Evolutionary conservation across 2,113 vertebrate genomes (phyloP), one percentile per base, ranked within the genome.

Genomic region (Heterocephalus glaber): DNA sequence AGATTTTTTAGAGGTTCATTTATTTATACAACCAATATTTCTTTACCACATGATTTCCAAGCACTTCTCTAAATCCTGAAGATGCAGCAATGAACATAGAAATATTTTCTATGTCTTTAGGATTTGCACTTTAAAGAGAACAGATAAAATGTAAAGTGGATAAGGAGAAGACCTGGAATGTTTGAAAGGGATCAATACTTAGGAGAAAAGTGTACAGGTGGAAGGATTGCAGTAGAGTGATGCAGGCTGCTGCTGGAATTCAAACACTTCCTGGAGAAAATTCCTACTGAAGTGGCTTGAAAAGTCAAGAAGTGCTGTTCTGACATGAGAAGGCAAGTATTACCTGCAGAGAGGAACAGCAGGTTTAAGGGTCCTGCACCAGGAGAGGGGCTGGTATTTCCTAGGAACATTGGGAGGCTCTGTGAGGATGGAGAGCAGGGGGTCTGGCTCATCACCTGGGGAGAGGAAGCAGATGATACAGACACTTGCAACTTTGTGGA

Each of bases 361-460:
- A 47, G 20, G 14, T 54, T 49, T 6, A 13, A 58, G 72, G 20
- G 2, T 1, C 20, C 41, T 80, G 5, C 7, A 56, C 2, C 77
- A 74, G 56, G 28, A 76, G 13, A n/a, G n/a, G 2, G 1, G 13
- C 61, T 33, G 76, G 47, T 33, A 33, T 47, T 63, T 66, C 56
- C 41, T 20, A 0, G 13, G 14, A 92, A 65, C 4, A 38, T 26
- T 17, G 38, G 14, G 63, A 52, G 13, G 38, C 56, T 49, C 26
- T 4, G 2, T 65, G 28, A 80, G 7, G 2, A 17, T 65, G 33
- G 6, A 41, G 8, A 8, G 61, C 1, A 0, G 3, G 2, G 2
- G 11, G 35, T 14, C 12, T 38, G 56, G 35, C 1, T 60, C 41
- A 58, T 49, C 3, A 0, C 0, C 26, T 38, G 6, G 12, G 4